phyloP scores from a whole-genome alignment of 1,140 invertebrate species.

The Diachasmimorpha longicaudata region DNA sequence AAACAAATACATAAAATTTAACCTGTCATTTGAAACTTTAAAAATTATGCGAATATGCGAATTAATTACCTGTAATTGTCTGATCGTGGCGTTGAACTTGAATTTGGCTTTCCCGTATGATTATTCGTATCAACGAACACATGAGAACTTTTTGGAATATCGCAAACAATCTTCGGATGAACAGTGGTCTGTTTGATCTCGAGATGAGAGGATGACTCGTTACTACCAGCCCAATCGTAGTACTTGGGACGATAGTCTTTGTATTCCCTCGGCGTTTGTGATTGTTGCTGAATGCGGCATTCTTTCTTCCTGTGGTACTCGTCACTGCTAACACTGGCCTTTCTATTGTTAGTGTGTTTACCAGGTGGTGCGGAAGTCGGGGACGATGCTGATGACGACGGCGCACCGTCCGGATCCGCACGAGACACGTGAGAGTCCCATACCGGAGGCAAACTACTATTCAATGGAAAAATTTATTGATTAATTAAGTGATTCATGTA shows the following conservation, averaged over 20 bases:
- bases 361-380: conserved; percentile 43
- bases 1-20: conserved; percentile 19
- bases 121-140: conserved; percentile 53
- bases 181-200: conserved; percentile 56
- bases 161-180: conserved; percentile 63
- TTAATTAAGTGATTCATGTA: too few species aligned
- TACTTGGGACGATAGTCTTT: conserved; percentile 61
- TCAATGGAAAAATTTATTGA: conserved; percentile 9
- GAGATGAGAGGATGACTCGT: conserved; percentile 37
- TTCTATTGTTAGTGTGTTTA: conserved; percentile 35
- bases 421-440: conserved; percentile 52
- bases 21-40: too few species aligned
- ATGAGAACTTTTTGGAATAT: conserved; percentile 62
- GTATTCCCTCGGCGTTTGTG: conserved; percentile 55
- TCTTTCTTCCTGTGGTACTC: conserved; percentile 46
- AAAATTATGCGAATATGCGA: too few species aligned
- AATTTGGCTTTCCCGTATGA: conserved; percentile 37
- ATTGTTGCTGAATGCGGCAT: conserved; percentile 58
- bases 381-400: conserved; percentile 60
- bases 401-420: conserved; percentile 72
- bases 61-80: conserved; percentile 49
- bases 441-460: conserved; percentile 45
- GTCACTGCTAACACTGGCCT: conserved; percentile 38
- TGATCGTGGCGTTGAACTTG: conserved; percentile 44
- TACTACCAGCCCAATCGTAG: conserved; percentile 48